Evolutionary conservation across 2,797 vertebrate genomes (phyloP).

Genomic region (Cynodonichthys magdalenae): DNA sequence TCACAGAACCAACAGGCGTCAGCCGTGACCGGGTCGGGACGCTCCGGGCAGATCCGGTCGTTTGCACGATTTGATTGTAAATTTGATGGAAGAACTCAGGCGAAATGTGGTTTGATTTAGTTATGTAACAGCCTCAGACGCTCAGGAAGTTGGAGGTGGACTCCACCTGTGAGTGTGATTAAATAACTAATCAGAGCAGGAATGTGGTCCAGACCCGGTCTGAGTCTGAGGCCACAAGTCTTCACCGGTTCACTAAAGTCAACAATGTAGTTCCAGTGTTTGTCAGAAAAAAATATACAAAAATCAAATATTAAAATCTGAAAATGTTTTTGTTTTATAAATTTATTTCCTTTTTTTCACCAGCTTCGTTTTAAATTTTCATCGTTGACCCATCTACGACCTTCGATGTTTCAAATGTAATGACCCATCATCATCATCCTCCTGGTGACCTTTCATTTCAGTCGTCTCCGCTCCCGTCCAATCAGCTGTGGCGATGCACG

Average conservation of each 20-base stretch:
- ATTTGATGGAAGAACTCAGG: constrained; percentile 33
- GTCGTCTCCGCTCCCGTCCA: constrained; percentile 30
- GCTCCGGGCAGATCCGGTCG: not conserved
- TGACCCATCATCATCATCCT: constrained; percentile 20
- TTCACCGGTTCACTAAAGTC: not conserved
- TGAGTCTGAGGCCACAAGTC: not conserved
- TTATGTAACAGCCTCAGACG: constrained; percentile 36
- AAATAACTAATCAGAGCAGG: constrained; percentile 16
- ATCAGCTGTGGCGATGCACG: constrained; percentile 83
- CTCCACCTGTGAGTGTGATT: not conserved
- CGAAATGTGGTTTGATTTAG: constrained; percentile 22
- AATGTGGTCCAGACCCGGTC: not conserved
- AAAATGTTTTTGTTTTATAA: too few relatives aligned
- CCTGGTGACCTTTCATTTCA: constrained; percentile 4
- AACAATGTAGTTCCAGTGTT: not conserved
- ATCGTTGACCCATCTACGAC: not conserved
- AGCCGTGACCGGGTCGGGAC: not conserved
- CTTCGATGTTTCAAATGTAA: constrained; percentile 6
- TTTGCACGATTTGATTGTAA: constrained; percentile 23
- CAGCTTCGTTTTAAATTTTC: not conserved
- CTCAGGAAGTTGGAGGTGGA: constrained; percentile 24
- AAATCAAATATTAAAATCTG: too few relatives aligned
- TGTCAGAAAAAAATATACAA: too few relatives aligned
- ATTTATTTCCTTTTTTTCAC: not conserved
- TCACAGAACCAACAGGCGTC: not conserved